phyloP scores from a whole-genome alignment of 2,113 vertebrate species.

The Leucosticte australis region DNA sequence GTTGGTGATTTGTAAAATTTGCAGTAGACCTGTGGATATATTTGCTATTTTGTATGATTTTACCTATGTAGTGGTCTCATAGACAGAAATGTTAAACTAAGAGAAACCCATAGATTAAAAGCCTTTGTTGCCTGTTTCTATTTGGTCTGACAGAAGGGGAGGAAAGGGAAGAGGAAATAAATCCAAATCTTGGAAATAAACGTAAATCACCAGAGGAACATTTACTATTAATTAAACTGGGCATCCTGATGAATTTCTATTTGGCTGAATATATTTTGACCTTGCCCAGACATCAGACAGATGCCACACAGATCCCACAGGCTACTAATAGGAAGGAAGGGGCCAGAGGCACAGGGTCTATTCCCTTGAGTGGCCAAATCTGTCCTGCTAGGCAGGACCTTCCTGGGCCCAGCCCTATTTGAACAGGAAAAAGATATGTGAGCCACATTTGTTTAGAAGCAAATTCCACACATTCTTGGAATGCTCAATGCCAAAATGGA shows the following conservation, averaged over 20 bases:
- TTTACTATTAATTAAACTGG: neutral
- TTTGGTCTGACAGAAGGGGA: neutral
- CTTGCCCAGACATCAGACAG: neutral
- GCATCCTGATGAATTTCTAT: neutral
- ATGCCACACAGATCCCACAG: neutral
- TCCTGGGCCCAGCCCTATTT: neutral
- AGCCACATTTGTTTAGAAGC: neutral
- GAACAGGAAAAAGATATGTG: neutral
- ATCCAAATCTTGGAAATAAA: neutral
- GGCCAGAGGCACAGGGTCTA: neutral
- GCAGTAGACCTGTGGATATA: neutral
- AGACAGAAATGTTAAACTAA: neutral
- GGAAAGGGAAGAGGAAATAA: neutral
- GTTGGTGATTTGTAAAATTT: neutral
- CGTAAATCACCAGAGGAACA: neutral
- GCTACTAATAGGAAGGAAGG: neutral
- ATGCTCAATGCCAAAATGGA: neutral
- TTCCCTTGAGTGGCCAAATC: neutral
- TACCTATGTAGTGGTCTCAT: neutral
- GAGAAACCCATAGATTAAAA: neutral
- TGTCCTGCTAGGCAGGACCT: rapidly evolving
- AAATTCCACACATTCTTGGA: neutral
- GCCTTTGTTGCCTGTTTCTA: neutral
- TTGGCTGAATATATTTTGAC: neutral
- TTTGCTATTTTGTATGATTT: neutral